Conservation (phyloP, 1,140 invertebrate genomes). For the Spodoptera litura region DNA sequence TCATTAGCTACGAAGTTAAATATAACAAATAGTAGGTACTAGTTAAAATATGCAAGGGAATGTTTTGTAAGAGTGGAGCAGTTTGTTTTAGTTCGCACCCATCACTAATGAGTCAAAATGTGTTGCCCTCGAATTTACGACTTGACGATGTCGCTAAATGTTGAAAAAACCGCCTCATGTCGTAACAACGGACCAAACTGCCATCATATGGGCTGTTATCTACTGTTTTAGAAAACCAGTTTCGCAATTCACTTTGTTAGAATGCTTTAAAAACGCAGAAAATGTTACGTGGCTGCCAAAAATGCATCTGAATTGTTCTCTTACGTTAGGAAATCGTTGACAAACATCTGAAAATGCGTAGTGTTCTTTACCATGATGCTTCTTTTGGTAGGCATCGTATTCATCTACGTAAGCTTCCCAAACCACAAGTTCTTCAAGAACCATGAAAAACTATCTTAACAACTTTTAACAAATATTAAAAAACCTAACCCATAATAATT, state of each 20-base stretch:
- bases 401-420: no score
- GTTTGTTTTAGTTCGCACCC: slow-evolving; percentile 58
- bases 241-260: slow-evolving; percentile 52
- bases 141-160: slow-evolving; percentile 68
- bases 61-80: slow-evolving; percentile 45
- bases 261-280: slow-evolving; percentile 37
- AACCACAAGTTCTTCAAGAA: no score
- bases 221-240: slow-evolving; percentile 48
- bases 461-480: no score
- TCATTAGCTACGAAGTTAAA: not conserved
- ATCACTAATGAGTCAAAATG: slow-evolving; percentile 75
- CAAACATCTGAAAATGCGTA: slow-evolving; percentile 2
- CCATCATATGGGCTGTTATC: slow-evolving; percentile 46
- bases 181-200: slow-evolving; percentile 67
- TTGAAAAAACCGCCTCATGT: slow-evolving; percentile 66
- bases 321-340: not conserved
- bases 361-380: not conserved
- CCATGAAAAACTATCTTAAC: not conserved
- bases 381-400: not conserved
- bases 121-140: slow-evolving; percentile 71
- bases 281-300: slow-evolving; percentile 31
- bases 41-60: slow-evolving; percentile 46
- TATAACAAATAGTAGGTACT: slow-evolving; percentile 1
- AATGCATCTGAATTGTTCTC: not conserved
- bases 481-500: no score